Base-by-base conservation (phyloP, 2,797 vertebrate genomes). In the Acipenser oxyrinchus region DNA sequence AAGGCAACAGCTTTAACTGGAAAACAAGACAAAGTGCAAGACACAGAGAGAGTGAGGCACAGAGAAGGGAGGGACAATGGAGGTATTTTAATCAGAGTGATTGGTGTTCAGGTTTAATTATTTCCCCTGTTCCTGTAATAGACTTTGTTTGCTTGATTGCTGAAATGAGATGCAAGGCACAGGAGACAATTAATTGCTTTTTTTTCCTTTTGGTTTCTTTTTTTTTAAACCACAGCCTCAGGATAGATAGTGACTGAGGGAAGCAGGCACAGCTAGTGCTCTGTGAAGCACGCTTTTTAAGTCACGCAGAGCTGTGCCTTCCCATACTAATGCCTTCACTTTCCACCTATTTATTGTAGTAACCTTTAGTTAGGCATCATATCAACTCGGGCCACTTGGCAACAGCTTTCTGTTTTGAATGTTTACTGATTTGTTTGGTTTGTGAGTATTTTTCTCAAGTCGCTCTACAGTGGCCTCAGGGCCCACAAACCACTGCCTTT, bases 171-270 rank as follows among this genome's bases (percentile, higher is more conserved):
- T 87, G 83, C 84, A 84, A 86, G 83, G 81, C 79, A 82, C 79
- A 83, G 82, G 87, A 85, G 79, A 88, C 84, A 88, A 90, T 90
- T 88, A 89, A 89, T 88, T 90, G 87, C 87, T 85, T 85, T 82
- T 81, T 80, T 88, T 88, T 81, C 78, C 79, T 83, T 84, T 63
- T 65, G 79, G 58, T 48, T 65, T 12, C 51, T 60, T 70, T 52
- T 60, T 37, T 6, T 18, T 55, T 10, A 68, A 62, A 62, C 13
- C 48, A 18, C 3, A 49, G 66, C 66, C 12, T 11, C 50, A 23
- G 53, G 66, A 63, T 15, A 55, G 60, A 68, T 68, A 62, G 60
- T 51, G 60, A 18, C 51, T 55, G 12, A 62, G 60, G 48, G 60
- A 51, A 68, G 12, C 50, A n/a, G 49, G 51, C 66, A 48, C 66